These are phyloP conservation scores for Molorchus minor DNA, from an alignment of 2,888 invertebrate genomes.

Conservation along the genomic window DNA sequence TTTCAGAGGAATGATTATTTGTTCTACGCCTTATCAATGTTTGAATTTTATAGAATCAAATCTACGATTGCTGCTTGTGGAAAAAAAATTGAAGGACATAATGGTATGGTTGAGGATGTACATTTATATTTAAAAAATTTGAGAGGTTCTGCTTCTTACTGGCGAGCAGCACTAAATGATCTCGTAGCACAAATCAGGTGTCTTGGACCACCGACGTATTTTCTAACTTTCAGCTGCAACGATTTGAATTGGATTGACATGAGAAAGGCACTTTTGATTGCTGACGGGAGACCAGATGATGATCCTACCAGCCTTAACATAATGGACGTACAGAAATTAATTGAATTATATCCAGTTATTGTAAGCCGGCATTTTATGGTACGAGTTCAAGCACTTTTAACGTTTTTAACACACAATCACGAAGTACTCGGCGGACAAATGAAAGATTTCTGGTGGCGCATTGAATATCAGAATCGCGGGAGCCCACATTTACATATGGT, in stretches of 20 bases:
- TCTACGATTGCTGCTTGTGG: slow-evolving; percentile 6
- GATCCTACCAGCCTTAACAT: slow-evolving; percentile 6
- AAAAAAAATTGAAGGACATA: slow-evolving; percentile 2
- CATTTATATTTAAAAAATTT: slow-evolving; percentile 13
- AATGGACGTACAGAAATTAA: neutral
- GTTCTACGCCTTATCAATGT: slow-evolving; percentile 16
- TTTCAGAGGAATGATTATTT: slow-evolving; percentile 12
- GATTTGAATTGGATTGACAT: slow-evolving; percentile 10
- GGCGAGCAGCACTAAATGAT: slow-evolving; percentile 16
- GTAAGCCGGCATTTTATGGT: slow-evolving; percentile 10
- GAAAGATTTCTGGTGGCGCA: slow-evolving; percentile 6
- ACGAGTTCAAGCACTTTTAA: slow-evolving; percentile 9
- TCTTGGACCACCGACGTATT: slow-evolving; percentile 15
- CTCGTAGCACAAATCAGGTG: slow-evolving; percentile 19
- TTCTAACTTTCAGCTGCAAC: slow-evolving; percentile 3
- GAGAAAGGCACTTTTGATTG: slow-evolving; percentile 7
- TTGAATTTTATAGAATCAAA: slow-evolving; percentile 11
- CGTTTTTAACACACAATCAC: neutral
- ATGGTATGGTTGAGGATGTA: slow-evolving; percentile 8
- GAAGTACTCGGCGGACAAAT: slow-evolving; percentile 1
- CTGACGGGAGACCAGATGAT: slow-evolving; percentile 10
- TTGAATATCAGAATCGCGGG: slow-evolving; percentile 3
- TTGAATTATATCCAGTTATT: neutral
- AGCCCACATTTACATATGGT: slow-evolving; percentile 12
- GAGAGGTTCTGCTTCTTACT: slow-evolving; percentile 15